Evolutionary conservation across 2,797 vertebrate genomes (phyloP).

Genomic region (Nyctibius grandis): DNA sequence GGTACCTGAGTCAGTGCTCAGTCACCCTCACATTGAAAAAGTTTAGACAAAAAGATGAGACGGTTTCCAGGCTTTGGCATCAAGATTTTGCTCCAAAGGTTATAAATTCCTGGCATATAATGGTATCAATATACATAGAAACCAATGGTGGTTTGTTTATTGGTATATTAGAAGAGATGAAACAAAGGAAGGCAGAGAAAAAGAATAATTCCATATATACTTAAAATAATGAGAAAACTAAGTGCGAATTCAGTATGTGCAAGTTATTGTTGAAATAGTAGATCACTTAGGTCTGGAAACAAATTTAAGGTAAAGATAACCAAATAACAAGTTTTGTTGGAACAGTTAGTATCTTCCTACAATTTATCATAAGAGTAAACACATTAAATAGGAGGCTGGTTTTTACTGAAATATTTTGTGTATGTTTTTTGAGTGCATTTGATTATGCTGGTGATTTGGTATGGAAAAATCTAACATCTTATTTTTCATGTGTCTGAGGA

Average conservation of each 20-base stretch:
- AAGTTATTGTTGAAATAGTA: not conserved
- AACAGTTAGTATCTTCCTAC: not conserved
- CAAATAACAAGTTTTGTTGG: not conserved
- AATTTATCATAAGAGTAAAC: not conserved
- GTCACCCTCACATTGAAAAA: not conserved
- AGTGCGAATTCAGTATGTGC: not conserved
- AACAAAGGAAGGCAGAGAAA: not conserved
- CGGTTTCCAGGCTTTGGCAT: not conserved
- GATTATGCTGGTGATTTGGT: not conserved
- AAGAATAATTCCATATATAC: not conserved
- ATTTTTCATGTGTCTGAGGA: not conserved
- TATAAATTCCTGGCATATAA: not conserved
- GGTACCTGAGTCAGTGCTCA: not conserved
- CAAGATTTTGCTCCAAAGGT: not conserved
- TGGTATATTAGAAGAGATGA: not conserved
- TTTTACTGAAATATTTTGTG: not conserved
- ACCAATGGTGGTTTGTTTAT: fast-evolving
- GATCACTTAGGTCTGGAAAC: not conserved
- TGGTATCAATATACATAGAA: not conserved
- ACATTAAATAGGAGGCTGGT: not conserved
- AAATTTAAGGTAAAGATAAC: not conserved
- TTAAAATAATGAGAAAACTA: not conserved
- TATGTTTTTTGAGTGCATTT: not conserved
- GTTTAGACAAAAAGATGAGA: not conserved
- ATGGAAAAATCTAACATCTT: not conserved